Evolutionary conservation across 2,888 invertebrate genomes (phyloP), one percentile per base, ranked within the genome.

Genomic region (Pyrrhia umbra): DNA sequence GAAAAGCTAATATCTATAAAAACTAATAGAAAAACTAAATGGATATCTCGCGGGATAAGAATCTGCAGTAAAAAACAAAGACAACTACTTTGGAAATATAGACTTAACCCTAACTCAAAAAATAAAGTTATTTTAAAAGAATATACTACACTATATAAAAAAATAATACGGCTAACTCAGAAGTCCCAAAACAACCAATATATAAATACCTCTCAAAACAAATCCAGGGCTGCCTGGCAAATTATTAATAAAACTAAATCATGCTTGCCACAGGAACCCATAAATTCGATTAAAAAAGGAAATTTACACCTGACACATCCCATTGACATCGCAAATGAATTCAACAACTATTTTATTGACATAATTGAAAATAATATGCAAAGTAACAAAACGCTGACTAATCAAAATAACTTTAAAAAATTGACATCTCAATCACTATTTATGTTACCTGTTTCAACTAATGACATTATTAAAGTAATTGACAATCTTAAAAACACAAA

Each of bases 201-300:
- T 8, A 45, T 45, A 23, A 45, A 25, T n/a, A n/a, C 15, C 6
- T 23, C 23, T 23, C 23, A 45, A 20, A 45, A 30, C 9, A 30
- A 30, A 13, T 39, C 39, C 3, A 39, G n/a, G n/a, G 34, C 34
- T 34, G 34, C 45, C 15, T 45, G 45, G 45, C n/a, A 45, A 45
- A 15, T 45, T 30, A 47, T 47, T 30, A 47, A 18, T 23, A 47
- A 30, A 30, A 13, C 30, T 16, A 47, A 43, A 43, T 20, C 8
- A 4, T 5, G 10, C n/a, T 21, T 43, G 4, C 43, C 43, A 23
- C 43, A 43, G 13, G 23, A 43, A n/a, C 23, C 6, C 23, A 23
- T 43, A n/a, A 2, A 13, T 3, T 20, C n/a, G 0, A n/a, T 43
- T n/a, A 23, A 21, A 4, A 21, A 1, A 43, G n/a, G 13, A 1